Evolutionary conservation across 2,888 invertebrate species (phyloP), one percentile per base, ranked within the genome.

Genomic region (Stenolophus ochropezus): DNA sequence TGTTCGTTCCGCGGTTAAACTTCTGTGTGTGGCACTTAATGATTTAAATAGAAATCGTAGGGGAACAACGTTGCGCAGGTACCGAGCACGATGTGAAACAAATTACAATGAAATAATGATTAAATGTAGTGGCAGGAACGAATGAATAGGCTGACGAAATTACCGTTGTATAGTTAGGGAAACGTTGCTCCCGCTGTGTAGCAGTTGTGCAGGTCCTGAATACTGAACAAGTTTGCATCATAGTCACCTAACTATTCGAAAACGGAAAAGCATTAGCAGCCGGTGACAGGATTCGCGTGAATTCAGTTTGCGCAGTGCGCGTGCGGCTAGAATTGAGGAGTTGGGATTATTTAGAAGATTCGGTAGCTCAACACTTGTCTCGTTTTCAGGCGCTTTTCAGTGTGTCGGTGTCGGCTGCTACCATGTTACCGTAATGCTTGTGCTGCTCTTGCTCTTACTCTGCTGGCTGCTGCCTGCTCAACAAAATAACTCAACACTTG

Each of bases 401-500:
- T 33, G 18, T 42, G 69, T 33, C 69, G 33, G 16, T 2, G 33
- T 33, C 11, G 4, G 8, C 65, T 2, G 20, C 33, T 27, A 16
- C 65, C 8, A 33, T 65, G 33, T 25, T 23, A n/a, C 11, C 1
- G 73, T 73, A 75, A 58, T 65, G 65, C 78, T 47, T 65, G 33
- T 53, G 33, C 33, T 42, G 33, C 33, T 42, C 33, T 6, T 42
- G 33, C 33, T 42, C 33, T 53, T 53, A 61, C 65, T 65, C 65
- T 27, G n/a, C n/a, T n/a, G n/a, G n/a, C n/a, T 14, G 16, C 11
- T 14, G n/a, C n/a, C 14, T 65, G 5, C 65, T 65, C 69, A 23
- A 78, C 78, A 69, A 78, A 78, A 78, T 69, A 78, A 69, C 61
- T 65, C 23, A 61, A 49, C 65, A 78, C 78, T 78, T 33, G 61